Evolutionary conservation across 2,797 vertebrate species (phyloP).

Genomic region (Chrosomus eos): DNA sequence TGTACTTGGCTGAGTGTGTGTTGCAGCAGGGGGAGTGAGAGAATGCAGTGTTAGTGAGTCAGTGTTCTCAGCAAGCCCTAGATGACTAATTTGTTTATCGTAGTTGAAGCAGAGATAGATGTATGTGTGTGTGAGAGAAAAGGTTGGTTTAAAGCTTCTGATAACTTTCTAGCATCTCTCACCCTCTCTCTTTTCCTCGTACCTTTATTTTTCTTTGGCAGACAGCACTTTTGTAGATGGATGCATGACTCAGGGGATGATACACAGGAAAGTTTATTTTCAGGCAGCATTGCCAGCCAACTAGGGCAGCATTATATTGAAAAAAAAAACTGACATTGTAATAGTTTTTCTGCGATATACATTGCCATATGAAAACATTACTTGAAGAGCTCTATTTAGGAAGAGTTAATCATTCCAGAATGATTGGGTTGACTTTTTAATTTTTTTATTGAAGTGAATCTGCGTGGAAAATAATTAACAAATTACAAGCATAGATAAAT

Average conservation of each 20-base stretch:
- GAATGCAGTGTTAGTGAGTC: slow-evolving; percentile 68
- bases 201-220: neutral
- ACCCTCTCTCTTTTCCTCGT: neutral
- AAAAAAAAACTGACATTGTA: neutral
- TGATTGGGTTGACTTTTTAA: too few species aligned
- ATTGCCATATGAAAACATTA: neutral
- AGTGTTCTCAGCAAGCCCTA: slow-evolving; percentile 67
- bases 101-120: slow-evolving; percentile 59
- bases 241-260: slow-evolving; percentile 12
- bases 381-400: neutral
- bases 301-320: neutral
- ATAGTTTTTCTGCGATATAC: neutral
- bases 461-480: neutral
- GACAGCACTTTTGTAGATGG: slow-evolving; percentile 10
- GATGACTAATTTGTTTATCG: slow-evolving; percentile 77
- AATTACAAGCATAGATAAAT: neutral
- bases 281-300: neutral
- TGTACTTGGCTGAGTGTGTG: slow-evolving; percentile 43
- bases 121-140: slow-evolving; percentile 42
- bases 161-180: slow-evolving; percentile 25
- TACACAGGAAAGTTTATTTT: slow-evolving; percentile 13
- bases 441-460: neutral
- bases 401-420: neutral
- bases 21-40: slow-evolving; percentile 33
- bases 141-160: slow-evolving; percentile 26